A percentile compares a stretch with the other conserved stretches of the same genome.
These are phyloP conservation scores for Calliphora vomitoria DNA, from an alignment of 2,888 invertebrate genomes.

Conservation along the genomic window DNA sequence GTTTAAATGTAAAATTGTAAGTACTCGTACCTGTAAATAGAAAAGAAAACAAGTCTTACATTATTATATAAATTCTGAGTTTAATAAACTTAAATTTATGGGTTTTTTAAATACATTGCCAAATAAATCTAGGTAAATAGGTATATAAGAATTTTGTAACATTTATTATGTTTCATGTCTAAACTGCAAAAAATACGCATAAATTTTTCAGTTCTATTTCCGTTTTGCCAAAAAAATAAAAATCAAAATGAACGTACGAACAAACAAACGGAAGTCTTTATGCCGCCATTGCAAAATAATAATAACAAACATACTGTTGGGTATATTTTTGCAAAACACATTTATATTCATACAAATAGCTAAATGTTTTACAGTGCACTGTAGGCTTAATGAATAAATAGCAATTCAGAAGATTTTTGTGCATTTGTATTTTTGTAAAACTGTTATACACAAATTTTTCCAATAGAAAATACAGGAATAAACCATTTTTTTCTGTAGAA, in stretches of 20 bases:
- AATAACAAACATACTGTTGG: conserved; percentile 8
- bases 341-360: background rate
- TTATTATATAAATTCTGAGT: background rate
- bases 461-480: no score
- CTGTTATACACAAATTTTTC: no score
- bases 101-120: background rate
- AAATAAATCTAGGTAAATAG: conserved; percentile 57
- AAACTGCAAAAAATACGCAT: conserved; percentile 46
- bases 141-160: background rate
- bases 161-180: conserved; percentile 49
- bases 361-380: background rate
- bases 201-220: conserved; percentile 56
- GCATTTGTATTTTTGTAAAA: no score
- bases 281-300: conserved; percentile 45
- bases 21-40: conserved; percentile 54
- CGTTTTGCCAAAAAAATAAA: conserved; percentile 39
- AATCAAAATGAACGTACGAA: background rate
- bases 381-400: no score
- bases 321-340: background rate
- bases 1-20: conserved; percentile 3
- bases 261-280: conserved; percentile 59
- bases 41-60: conserved; percentile 7
- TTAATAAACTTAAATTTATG: conserved; percentile 17
- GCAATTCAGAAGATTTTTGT: no score
- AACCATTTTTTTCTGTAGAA: no score